Conservation (phyloP, 2,888 invertebrate species). For the Dioctria linearis region DNA sequence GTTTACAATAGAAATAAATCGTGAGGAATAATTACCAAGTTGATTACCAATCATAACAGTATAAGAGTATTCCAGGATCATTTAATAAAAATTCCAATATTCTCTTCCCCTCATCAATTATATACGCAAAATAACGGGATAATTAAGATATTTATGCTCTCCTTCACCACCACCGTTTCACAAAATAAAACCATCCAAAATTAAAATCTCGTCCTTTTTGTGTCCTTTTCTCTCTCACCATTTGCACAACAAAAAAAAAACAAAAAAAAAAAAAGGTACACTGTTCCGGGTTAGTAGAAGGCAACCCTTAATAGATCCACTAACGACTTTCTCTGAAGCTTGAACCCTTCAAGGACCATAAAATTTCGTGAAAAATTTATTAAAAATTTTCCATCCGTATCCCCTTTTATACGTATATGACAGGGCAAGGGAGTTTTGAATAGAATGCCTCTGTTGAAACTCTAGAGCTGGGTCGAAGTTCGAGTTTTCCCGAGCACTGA, state of each 20-base stretch:
- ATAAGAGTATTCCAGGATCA: no score
- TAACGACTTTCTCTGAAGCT: neutral
- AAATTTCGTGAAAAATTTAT: conserved; percentile 37
- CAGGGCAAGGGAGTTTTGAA: neutral
- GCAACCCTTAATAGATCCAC: neutral
- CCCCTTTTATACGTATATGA: neutral
- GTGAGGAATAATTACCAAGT: no score
- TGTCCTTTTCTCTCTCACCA: neutral
- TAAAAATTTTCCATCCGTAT: conserved; percentile 13
- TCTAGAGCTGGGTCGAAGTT: neutral
- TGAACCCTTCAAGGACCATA: conserved; percentile 29
- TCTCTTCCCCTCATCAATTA: no score
- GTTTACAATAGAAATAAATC: no score
- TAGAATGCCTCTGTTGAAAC: neutral
- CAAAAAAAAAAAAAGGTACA: no score
- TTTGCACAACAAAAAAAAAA: neutral
- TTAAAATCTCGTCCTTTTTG: conserved; percentile 1
- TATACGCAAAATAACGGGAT: neutral
- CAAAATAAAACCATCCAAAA: neutral
- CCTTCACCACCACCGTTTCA: neutral
- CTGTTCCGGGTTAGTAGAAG: neutral
- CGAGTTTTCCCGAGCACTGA: neutral
- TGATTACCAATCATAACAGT: no score
- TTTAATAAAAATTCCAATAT: no score
- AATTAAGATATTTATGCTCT: conserved; percentile 29